Base-by-base conservation (phyloP, 1,140 invertebrate genomes). In the Samia ricini region DNA sequence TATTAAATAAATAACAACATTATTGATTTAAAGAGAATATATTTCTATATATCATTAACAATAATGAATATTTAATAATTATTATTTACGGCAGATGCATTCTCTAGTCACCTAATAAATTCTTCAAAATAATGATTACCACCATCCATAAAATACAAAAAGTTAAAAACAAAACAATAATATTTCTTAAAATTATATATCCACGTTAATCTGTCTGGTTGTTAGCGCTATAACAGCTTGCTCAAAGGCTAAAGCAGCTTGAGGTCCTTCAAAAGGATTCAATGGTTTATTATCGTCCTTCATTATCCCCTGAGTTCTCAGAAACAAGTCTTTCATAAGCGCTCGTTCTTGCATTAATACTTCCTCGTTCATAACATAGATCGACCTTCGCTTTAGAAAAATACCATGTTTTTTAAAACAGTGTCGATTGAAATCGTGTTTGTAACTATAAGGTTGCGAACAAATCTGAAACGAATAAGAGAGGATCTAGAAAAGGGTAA, bases 331-430 rank as follows among this genome's bases (percentile, higher is more conserved):
- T 58, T 68, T 74, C 74, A 83, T 81, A 12, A 84, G 54, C 18
- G 56, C 66, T 20, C 72, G 65, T 56, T 88, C 84, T 55, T 66
- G 63, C 21, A 56, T 59, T 42, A 88, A 61, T 1, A 83, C 77
- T 66, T 85, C 78, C 58, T 79, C 79, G 26, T 83, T 85, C 80
- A 84, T 79, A 5, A 84, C 71, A 22, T 69, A 54, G 7, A 87
- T 64, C 2, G 68, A 61, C 63, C 83, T 67, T 36, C 75, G 71
- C 65, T 84, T 81, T 5, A 85, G 49, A 29, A 81, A 72, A 5
- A 87, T 66, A 5, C 77, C 79, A 49, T 87, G 84, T 68, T 87
- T 87, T 56, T 87, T 87, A 2, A 84, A 66, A 66, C 84, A 87
- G 56, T 87, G 84, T 8, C 76, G 66, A 49, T 83, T 85, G 60